A percentile compares a stretch with the other conserved stretches of the same genome.
Evolutionary conservation across 2,888 invertebrate species (phyloP).

Genomic region (Neoscelio sp.): DNA sequence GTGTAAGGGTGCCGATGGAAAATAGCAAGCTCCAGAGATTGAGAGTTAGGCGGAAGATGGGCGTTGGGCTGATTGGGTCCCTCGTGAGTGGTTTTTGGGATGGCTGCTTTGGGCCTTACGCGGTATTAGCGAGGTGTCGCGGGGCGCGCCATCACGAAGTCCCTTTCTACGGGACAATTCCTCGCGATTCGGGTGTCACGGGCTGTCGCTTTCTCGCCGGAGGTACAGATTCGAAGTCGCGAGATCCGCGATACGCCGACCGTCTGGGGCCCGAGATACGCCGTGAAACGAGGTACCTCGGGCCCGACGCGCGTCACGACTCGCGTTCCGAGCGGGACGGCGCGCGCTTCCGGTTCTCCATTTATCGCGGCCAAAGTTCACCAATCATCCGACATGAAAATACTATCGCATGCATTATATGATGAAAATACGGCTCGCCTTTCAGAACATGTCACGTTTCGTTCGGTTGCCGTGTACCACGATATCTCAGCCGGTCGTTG

Average conservation of each 20-base stretch:
- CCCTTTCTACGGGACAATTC: constrained; percentile 63
- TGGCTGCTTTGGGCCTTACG: constrained; percentile 3
- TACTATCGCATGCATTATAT: constrained; percentile 64
- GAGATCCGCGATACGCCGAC: constrained; percentile 42
- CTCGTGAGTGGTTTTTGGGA: no score
- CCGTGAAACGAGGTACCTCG: constrained; percentile 37
- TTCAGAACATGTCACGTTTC: constrained; percentile 65
- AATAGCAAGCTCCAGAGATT: no score
- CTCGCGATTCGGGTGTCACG: constrained; percentile 64
- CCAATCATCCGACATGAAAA: constrained; percentile 66
- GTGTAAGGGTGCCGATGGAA: no score
- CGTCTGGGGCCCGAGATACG: constrained; percentile 46
- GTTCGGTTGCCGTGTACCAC: constrained; percentile 55
- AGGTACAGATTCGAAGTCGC: constrained; percentile 59
- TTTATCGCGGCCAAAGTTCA: constrained; percentile 64
- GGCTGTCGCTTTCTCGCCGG: constrained; percentile 75
- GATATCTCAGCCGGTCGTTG: constrained; percentile 49
- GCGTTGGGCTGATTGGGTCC: no score
- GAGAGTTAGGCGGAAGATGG: no score
- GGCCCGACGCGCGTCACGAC: constrained; percentile 69
- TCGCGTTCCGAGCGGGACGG: constrained; percentile 61
- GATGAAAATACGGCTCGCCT: constrained; percentile 65
- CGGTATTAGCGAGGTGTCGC: constrained; percentile 38
- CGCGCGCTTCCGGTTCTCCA: constrained; percentile 66
- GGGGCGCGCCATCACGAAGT: constrained; percentile 55